These are phyloP conservation scores for Trididemnum nubilum DNA, from an alignment of 23 tunicate genomes.

Conservation along the genomic window DNA sequence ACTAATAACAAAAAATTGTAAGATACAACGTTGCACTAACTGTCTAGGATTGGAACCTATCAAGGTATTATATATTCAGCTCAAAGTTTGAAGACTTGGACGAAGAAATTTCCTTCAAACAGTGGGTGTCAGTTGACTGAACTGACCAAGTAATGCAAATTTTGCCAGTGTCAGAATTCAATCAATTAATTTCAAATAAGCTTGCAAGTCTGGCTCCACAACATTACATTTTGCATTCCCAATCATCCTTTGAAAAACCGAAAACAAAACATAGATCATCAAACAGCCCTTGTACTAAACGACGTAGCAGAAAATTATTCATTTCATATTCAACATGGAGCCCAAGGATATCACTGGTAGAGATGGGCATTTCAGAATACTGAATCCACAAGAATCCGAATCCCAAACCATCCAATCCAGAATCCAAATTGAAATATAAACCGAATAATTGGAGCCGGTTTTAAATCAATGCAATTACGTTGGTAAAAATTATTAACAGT, in stretches of 20 bases:
- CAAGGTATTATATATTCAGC: too few species aligned
- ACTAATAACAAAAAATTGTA: too few species aligned
- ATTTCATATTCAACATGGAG: conserved; percentile 10
- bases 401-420: not conserved
- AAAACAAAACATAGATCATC: not conserved
- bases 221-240: not conserved
- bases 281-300: not conserved
- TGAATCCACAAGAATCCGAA: too few species aligned
- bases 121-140: conserved; percentile 18
- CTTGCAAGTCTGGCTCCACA: conserved; percentile 3
- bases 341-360: not conserved
- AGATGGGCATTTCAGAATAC: too few species aligned
- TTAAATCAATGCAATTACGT: too few species aligned
- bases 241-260: not conserved
- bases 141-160: not conserved
- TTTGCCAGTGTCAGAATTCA: not conserved
- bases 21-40: too few species aligned
- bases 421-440: not conserved
- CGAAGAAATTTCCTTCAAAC: conserved; percentile 13
- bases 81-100: conserved; percentile 33
- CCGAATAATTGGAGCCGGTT: not conserved
- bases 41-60: too few species aligned
- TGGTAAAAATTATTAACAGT: too few species aligned
- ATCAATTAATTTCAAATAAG: not conserved
- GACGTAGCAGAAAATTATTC: conserved; percentile 14